Conservation (phyloP, 2,797 vertebrate species). For the Cirrhinus mrigala region DNA sequence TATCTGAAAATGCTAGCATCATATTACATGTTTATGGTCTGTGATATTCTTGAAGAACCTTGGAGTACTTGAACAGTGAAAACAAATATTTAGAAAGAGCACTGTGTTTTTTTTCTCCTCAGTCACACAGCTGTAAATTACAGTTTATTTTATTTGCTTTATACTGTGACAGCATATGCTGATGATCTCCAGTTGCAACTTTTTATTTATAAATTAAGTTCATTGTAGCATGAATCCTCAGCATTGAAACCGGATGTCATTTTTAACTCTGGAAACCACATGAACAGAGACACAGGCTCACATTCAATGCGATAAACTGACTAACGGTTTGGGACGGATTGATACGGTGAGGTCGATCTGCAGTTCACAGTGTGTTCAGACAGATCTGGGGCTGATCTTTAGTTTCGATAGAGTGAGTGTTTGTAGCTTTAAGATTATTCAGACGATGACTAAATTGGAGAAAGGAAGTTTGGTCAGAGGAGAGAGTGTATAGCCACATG, state of each 20-base stretch:
- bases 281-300: slow-evolving; percentile 6
- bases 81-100: not conserved
- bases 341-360: not conserved
- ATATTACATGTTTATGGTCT: not conserved
- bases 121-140: not conserved
- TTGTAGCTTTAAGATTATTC: slow-evolving; percentile 18
- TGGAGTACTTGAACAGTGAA: not conserved
- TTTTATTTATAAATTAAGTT: slow-evolving; percentile 2
- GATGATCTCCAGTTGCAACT: not conserved
- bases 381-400: not conserved
- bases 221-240: not conserved
- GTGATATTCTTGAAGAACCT: not conserved
- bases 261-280: not conserved
- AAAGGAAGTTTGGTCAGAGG: slow-evolving; percentile 58
- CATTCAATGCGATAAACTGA: not conserved
- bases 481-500: slow-evolving; percentile 50
- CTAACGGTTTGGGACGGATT: not conserved
- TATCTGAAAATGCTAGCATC: not conserved
- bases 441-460: slow-evolving; percentile 46
- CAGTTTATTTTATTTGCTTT: not conserved
- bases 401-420: not conserved
- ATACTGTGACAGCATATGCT: not conserved
- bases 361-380: not conserved
- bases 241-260: slow-evolving; percentile 28
- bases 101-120: not conserved